Percentiles rank a stretch among this genome's conserved stretches.
Evolutionary conservation across 2,888 invertebrate genomes (phyloP).

Genomic region (Leucophenga montana): DNA sequence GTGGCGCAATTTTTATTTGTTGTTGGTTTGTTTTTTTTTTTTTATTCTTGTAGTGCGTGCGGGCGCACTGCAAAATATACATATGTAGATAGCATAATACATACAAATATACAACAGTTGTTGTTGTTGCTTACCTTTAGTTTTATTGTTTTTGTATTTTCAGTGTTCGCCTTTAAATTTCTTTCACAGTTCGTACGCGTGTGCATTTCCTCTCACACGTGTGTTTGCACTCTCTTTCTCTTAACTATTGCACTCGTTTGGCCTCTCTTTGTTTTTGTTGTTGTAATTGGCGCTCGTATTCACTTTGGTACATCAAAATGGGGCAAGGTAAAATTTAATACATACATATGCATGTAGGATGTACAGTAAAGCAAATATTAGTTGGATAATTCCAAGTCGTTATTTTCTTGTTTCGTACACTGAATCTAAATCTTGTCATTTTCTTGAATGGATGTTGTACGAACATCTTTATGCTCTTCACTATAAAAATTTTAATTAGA

Average conservation of each 20-base stretch:
- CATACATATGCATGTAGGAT: neutral
- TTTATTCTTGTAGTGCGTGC: constrained; percentile 5
- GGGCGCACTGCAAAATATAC: no score
- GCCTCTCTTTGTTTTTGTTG: neutral
- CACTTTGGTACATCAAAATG: no score
- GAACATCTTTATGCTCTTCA: no score
- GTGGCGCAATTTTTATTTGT: constrained; percentile 11
- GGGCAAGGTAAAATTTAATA: neutral
- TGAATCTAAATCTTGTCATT: no score
- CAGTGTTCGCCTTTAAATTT: neutral
- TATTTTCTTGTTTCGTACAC: no score
- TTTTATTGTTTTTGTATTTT: neutral
- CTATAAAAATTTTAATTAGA: no score
- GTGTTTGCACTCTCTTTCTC: neutral
- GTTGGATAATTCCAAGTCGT: constrained; percentile 22
- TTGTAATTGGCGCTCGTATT: neutral
- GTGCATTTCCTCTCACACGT: neutral
- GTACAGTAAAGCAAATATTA: constrained; percentile 25
- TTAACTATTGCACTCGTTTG: neutral
- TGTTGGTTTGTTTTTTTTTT: neutral
- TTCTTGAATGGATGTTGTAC: no score
- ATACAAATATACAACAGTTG: neutral
- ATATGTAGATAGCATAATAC: neutral
- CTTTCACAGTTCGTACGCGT: neutral
- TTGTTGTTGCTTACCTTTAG: neutral